These are phyloP conservation scores for Ondatra zibethicus DNA, from an alignment of 2,113 vertebrate species.

Conservation along the genomic window DNA sequence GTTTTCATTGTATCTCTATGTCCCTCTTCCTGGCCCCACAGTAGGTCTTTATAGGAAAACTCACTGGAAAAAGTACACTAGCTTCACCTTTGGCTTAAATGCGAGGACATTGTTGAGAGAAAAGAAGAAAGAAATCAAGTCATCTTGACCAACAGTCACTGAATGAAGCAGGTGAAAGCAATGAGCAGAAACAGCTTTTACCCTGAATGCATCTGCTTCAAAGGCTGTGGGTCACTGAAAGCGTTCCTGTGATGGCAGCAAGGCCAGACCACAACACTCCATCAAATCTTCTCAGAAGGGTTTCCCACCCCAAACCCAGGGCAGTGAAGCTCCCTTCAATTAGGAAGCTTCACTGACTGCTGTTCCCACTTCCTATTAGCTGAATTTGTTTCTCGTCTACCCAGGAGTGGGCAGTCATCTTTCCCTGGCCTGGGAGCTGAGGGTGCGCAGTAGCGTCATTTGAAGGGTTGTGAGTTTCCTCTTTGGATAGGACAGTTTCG, in stretches of 20 bases:
- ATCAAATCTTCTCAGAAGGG: constrained; percentile 4
- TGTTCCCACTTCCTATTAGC: background rate
- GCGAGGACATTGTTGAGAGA: constrained; percentile 23
- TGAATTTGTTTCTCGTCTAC: background rate
- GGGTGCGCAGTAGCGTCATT: constrained; percentile 58
- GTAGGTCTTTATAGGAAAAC: constrained; percentile 43
- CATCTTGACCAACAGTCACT: background rate
- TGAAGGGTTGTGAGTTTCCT: constrained; percentile 81
- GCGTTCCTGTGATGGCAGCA: constrained; percentile 45
- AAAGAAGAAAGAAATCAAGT: background rate
- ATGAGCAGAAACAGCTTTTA: constrained; percentile 64
- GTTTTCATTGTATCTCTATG: background rate
- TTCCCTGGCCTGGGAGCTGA: constrained; percentile 57
- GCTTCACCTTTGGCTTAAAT: constrained; percentile 79
- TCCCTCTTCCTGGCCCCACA: constrained; percentile 53
- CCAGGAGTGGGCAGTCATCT: constrained; percentile 32
- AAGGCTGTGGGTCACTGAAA: constrained; percentile 47
- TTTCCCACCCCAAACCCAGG: background rate
- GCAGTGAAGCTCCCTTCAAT: background rate
- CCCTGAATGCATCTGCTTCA: constrained; percentile 51
- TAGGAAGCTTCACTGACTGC: background rate
- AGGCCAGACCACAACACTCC: constrained; percentile 27
- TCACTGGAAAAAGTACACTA: constrained; percentile 60
- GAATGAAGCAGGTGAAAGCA: constrained; percentile 50
- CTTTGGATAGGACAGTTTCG: constrained; percentile 77